Base-by-base conservation (phyloP, 2,888 invertebrate genomes). In the Halocaridina rubra region DNA sequence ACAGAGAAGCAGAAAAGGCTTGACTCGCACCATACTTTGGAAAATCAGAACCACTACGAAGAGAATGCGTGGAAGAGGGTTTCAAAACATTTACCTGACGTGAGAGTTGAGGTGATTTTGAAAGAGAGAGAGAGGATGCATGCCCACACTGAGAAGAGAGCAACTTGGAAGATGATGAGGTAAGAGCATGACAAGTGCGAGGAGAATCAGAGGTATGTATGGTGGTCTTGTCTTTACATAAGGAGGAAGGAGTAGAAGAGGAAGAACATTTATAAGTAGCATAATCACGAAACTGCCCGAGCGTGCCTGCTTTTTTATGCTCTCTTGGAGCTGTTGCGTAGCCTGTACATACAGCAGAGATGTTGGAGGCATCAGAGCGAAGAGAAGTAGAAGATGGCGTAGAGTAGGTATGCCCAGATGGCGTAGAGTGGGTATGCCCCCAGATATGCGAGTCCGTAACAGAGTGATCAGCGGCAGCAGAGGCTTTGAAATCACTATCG, bases 21-120 rank as follows among this genome's bases (percentile, higher is more conserved):
- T 82, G 77, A 64, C 86, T 88, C 8, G 86, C 88, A 22, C 80
- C 86, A 61, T 88, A 88, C 29, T 71, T 77, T 16, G 88, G 88
- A 33, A 81, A 69, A n/a, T 61, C 67, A 57, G 72, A 46, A 69
- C 53, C 39, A 74, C 74, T 33, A 22, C 27, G 29, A 16, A 67
- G 5, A 67, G 67, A 29, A 67, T 19, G 53, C 24, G 67, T 29
- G n/a, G 78, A 78, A 27, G 72, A 46, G 24, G 72, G 39, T 19
- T 74, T 46, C 72, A 74, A 46, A 74, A 46, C 69, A 19, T 71
- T 59, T 53, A 72, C 71, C 53, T 24, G 80, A 39, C n/a, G 69
- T 32, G 46, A 32, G 24, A 19, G 71, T 30, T 27, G 46, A 27
- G 33, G 69, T 27, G 61, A 77, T 30, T 33, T 77, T 30, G 76